phyloP scores from a whole-genome alignment of 2,113 vertebrate genomes.

The Smithornis capensis region DNA sequence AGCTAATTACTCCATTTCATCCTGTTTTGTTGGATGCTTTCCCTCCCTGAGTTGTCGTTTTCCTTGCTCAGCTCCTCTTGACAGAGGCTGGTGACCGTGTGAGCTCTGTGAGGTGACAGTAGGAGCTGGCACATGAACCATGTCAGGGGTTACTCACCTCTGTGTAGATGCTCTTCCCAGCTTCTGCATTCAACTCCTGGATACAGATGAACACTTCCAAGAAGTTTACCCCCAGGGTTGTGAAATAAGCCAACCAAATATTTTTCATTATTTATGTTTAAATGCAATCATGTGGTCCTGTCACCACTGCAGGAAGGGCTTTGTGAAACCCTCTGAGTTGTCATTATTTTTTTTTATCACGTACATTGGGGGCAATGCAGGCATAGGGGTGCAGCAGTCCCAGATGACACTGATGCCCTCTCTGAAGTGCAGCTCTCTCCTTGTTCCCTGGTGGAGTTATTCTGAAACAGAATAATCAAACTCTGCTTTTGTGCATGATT shows the following conservation, averaged over 20 bases:
- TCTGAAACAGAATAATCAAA: background rate
- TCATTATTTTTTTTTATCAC: background rate
- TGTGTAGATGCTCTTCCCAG: background rate
- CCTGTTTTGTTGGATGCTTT: background rate
- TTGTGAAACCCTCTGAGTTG: background rate
- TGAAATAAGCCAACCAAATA: too few species aligned
- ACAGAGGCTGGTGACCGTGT: background rate
- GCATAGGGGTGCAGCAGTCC: background rate
- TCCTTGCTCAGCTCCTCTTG: background rate
- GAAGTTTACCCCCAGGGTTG: background rate
- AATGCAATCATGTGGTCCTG: background rate
- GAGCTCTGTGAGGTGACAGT: background rate
- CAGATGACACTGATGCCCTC: background rate
- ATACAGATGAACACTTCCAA: background rate
- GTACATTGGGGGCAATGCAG: background rate
- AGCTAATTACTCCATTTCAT: conserved; percentile 16
- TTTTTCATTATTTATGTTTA: too few species aligned
- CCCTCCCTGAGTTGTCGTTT: background rate
- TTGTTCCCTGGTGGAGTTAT: background rate
- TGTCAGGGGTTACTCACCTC: background rate
- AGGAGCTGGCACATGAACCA: background rate
- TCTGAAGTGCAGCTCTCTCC: background rate
- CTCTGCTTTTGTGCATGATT: background rate
- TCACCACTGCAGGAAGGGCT: background rate
- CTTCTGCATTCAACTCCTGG: background rate